A percentile compares a stretch with the other conserved stretches of the same genome.
Conservation (phyloP, 1,140 invertebrate species). For the Trissolcus basalis region DNA sequence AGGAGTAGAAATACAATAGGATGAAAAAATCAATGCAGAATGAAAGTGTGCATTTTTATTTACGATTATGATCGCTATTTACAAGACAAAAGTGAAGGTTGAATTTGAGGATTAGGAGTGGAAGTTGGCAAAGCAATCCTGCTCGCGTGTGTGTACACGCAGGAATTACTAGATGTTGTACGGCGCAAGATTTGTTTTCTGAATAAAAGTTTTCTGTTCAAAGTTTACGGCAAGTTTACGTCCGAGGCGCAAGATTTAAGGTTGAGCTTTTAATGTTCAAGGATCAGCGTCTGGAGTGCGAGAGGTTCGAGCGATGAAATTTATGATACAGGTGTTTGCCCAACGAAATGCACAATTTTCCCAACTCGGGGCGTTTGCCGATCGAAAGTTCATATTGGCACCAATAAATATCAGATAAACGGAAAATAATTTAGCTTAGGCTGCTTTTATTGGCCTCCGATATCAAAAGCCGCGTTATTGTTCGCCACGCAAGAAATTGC, state of each 20-base stretch:
- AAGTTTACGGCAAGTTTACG: constrained; percentile 48
- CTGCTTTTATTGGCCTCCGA: not conserved
- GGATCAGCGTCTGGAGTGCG: constrained; percentile 34
- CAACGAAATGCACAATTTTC: constrained; percentile 29
- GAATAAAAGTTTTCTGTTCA: constrained; percentile 41
- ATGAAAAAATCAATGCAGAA: constrained; percentile 20
- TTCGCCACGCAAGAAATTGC: constrained; percentile 1
- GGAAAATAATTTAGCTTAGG: constrained; percentile 22
- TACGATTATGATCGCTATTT: constrained; percentile 41
- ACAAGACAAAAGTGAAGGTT: constrained; percentile 37
- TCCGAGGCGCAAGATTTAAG: constrained; percentile 42
- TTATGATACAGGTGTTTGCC: constrained; percentile 31
- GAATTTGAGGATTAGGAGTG: constrained; percentile 49
- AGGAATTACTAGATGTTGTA: constrained; percentile 29
- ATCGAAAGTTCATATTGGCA: constrained; percentile 43
- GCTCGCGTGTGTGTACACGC: constrained; percentile 19
- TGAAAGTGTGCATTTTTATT: constrained; percentile 29
- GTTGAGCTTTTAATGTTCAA: constrained; percentile 37
- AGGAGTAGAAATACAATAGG: constrained; percentile 3
- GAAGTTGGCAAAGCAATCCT: constrained; percentile 4
- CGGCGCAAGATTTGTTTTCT: constrained; percentile 44
- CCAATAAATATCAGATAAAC: constrained; percentile 30
- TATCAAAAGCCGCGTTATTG: constrained; percentile 1
- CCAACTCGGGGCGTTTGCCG: constrained; percentile 8
- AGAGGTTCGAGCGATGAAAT: constrained; percentile 25